Evolutionary conservation across 2,888 invertebrate genomes (phyloP).

Genomic region (Corythucha ciliata): DNA sequence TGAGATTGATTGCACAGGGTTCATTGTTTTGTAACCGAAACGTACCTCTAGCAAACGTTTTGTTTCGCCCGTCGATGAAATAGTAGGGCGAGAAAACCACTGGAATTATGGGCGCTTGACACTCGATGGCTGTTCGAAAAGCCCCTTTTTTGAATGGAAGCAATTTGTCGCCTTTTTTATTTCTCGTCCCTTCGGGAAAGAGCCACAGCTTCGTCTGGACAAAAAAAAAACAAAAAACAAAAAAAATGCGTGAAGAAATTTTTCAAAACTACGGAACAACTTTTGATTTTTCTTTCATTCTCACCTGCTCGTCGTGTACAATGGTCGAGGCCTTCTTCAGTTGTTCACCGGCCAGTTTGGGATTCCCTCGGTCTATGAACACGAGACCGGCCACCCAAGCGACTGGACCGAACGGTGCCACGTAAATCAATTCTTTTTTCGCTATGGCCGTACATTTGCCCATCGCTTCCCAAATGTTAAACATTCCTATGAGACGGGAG

Average conservation of each 20-base stretch:
- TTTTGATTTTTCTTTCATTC: too few relatives aligned
- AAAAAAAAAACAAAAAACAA: too few relatives aligned
- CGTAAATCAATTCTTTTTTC: slow-evolving; percentile 47
- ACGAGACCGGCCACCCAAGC: slow-evolving; percentile 47
- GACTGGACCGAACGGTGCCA: slow-evolving; percentile 46
- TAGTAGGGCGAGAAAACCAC: slow-evolving; percentile 82
- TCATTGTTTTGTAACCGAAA: slow-evolving; percentile 9
- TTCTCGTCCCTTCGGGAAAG: slow-evolving; percentile 89
- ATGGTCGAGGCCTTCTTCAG: too few relatives aligned
- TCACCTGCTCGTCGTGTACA: too few relatives aligned
- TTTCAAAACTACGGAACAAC: too few relatives aligned
- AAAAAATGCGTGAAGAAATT: too few relatives aligned
- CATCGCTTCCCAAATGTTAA: slow-evolving; percentile 45
- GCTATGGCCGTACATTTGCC: slow-evolving; percentile 45
- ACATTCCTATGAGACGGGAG: slow-evolving; percentile 53
- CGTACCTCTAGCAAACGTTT: slow-evolving; percentile 63
- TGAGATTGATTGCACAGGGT: too few relatives aligned
- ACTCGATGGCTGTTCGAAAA: slow-evolving; percentile 82
- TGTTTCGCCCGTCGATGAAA: slow-evolving; percentile 62
- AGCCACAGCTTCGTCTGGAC: slow-evolving; percentile 76
- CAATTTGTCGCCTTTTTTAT: slow-evolving; percentile 65
- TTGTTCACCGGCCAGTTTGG: too few relatives aligned
- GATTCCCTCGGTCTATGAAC: slow-evolving; percentile 46
- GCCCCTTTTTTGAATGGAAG: slow-evolving; percentile 95
- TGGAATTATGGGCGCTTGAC: slow-evolving; percentile 81